Evolutionary conservation across 1,140 invertebrate genomes (phyloP).

Genomic region (Metaphire vulgaris): DNA sequence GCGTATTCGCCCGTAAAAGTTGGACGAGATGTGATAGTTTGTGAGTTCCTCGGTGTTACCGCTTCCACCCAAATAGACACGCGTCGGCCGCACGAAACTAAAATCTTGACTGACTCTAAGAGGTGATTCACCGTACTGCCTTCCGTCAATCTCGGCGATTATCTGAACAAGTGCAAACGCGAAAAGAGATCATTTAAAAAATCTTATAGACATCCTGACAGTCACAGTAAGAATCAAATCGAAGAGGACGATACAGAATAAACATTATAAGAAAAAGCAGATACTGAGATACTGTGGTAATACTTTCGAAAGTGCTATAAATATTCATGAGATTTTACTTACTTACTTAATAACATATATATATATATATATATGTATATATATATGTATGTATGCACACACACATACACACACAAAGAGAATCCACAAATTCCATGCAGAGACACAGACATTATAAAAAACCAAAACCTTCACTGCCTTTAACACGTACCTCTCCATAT

Average conservation of each 20-base stretch:
- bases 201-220: neutral
- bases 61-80: conserved; percentile 2
- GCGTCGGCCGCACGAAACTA: neutral
- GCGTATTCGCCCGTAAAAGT: conserved; percentile 10
- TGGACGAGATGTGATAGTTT: conserved; percentile 4
- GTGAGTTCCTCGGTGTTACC: conserved; percentile 1
- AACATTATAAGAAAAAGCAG: too few relatives aligned
- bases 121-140: neutral
- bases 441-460: neutral
- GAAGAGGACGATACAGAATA: neutral
- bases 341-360: neutral
- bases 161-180: neutral
- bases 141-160: neutral
- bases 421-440: neutral
- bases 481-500: conserved; percentile 11
- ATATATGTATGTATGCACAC: neutral
- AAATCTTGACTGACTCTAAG: neutral
- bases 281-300: too few relatives aligned
- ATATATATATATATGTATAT: neutral
- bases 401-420: neutral
- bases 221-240: neutral
- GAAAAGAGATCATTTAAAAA: neutral
- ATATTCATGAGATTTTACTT: too few relatives aligned
- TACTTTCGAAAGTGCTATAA: too few relatives aligned
- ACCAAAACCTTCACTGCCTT: neutral